Evolutionary conservation across 2,113 vertebrate species (phyloP), one percentile per base, ranked within the genome.

Genomic region (Okapia johnstoni): DNA sequence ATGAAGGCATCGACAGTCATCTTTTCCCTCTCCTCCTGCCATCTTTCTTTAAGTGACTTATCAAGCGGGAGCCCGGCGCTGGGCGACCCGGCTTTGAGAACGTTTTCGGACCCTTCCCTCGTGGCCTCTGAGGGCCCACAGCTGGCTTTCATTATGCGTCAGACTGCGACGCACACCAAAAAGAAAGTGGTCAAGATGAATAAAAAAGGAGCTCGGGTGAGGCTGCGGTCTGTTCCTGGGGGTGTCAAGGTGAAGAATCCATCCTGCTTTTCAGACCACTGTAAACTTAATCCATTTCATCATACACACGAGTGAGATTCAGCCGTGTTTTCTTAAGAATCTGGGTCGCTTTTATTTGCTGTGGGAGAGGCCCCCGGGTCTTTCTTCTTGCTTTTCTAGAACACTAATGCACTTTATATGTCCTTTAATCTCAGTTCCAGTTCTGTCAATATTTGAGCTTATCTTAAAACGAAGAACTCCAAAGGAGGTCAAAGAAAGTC

Each of bases 361-460:
- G 85, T 52, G 81, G 97, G 33, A 90, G 81, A 96, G 93, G 95
- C 96, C 85, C 58, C 48, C 30, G 33, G 54, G 25, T 0, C 55
- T 93, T 93, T 97, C 90, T 97, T 89, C 88, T 95, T 93, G 48
- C 66, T 70, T 96, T 86, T 70, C 36, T 97, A 90, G 73, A 93
- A 60, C 81, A 40, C 85, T 96, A 43, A 88, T 76, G 94, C 54
- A 58, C 98, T 98, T 97, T 92, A 96, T 89, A 86, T 61, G 80
- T 96, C 60, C 94, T 98, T 98, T 97, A 97, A 98, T 98, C 98
- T 98, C 96, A 84, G 94, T 85, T 70, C 48, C 92, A 90, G 88
- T 95, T 98, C 92, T 97, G 98, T 98, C 98, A 98, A 97, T 98
- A 98, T 98, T 98, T 98, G 95, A 79, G 93, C 93, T 98, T 98